These are phyloP conservation scores for Intellagama lesueurii DNA, from an alignment of 2,797 vertebrate genomes.

Conservation along the genomic window DNA sequence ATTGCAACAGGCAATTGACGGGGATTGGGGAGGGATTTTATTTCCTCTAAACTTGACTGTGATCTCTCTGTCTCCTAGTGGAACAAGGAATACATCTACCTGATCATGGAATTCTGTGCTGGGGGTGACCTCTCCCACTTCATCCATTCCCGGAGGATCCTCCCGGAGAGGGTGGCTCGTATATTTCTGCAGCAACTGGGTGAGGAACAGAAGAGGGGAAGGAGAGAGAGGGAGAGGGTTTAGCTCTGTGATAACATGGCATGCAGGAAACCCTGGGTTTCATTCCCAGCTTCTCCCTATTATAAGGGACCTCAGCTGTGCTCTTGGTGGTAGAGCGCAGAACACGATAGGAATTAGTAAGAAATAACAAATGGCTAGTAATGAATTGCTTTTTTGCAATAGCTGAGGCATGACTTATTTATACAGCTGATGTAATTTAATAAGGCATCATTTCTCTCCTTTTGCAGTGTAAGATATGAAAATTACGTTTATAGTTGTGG, in stretches of 20 bases:
- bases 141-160: constrained; percentile 88
- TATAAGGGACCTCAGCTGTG: neutral
- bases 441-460: no score
- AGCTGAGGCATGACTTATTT: no score
- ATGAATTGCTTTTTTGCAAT: no score
- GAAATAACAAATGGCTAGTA: no score
- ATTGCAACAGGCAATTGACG: neutral
- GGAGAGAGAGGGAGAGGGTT: no score
- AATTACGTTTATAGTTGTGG: no score
- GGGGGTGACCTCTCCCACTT: constrained; percentile 95
- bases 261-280: no score
- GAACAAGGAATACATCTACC: constrained; percentile 94
- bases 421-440: no score
- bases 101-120: constrained; percentile 97
- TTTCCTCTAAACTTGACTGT: rapidly evolving
- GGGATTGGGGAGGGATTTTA: neutral
- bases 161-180: constrained; percentile 87
- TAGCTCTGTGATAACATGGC: no score
- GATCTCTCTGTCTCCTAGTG: constrained; percentile 80
- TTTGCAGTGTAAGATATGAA: no score
- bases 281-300: neutral
- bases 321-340: neutral
- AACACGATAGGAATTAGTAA: no score
- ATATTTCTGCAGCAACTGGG: constrained; percentile 96
- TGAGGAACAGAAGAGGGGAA: constrained; percentile 58